These are phyloP conservation scores for Anastrepha obliqua DNA, from an alignment of 1,140 invertebrate genomes.

Conservation along the genomic window DNA sequence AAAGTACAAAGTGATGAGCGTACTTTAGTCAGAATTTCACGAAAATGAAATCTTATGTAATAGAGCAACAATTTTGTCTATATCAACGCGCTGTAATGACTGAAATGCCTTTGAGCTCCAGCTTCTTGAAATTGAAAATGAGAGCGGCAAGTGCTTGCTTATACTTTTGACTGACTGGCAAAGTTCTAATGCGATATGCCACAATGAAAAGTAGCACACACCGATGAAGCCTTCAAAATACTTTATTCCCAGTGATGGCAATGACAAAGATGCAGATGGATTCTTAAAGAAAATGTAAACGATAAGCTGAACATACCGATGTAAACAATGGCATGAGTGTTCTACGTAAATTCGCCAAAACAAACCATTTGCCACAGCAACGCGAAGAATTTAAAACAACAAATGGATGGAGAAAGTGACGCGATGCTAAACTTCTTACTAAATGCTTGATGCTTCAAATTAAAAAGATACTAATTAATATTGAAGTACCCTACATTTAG, in stretches of 20 bases:
- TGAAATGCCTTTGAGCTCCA: neutral
- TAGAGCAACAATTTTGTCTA: neutral
- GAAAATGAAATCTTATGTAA: neutral
- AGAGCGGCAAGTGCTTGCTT: neutral
- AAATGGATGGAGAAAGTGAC: neutral
- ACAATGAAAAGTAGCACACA: neutral
- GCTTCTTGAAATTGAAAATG: neutral
- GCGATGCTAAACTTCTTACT: neutral
- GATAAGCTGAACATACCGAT: neutral
- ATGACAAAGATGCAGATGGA: neutral
- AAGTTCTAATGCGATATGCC: neutral
- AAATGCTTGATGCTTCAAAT: neutral
- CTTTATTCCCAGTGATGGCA: neutral
- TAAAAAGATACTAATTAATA: neutral
- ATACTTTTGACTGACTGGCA: too few relatives aligned
- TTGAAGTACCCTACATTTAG: too few relatives aligned
- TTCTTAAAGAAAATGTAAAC: neutral
- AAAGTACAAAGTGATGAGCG: neutral
- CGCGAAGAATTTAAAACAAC: too few relatives aligned
- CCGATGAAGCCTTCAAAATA: constrained; percentile 14
- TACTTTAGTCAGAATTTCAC: neutral
- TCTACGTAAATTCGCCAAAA: neutral
- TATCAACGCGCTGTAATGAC: neutral
- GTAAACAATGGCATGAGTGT: neutral
- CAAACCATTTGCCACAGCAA: too few relatives aligned